Conservation (phyloP, 2,888 invertebrate species). For the Tenodera sinensis region DNA sequence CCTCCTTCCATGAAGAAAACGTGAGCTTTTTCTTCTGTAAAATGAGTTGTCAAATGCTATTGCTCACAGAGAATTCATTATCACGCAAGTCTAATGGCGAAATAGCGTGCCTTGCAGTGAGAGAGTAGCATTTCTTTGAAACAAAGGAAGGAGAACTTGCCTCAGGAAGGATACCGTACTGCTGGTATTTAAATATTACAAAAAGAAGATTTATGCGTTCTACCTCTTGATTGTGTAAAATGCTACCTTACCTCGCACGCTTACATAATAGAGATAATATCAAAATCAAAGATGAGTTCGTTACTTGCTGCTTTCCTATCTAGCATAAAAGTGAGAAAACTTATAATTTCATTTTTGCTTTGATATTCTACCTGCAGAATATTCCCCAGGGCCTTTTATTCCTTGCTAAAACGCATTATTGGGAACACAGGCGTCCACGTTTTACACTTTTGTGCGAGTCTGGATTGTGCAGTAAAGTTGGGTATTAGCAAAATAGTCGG, state of each 20-base stretch:
- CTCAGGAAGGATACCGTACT: background rate
- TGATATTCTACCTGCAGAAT: too few species aligned
- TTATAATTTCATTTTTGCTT: too few species aligned
- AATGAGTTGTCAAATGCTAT: background rate
- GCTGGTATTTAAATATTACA: background rate
- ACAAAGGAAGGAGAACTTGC: background rate
- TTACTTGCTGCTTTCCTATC: too few species aligned
- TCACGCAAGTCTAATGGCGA: background rate
- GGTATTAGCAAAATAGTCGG: too few species aligned
- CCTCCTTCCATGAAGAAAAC: background rate
- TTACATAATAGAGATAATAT: background rate
- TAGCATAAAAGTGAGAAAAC: too few species aligned
- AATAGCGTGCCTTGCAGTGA: background rate
- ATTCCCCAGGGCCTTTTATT: too few species aligned
- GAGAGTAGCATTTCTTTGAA: background rate
- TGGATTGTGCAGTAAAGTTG: too few species aligned
- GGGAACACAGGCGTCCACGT: too few species aligned
- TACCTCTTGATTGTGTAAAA: too few species aligned
- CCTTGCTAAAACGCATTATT: too few species aligned
- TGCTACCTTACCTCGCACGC: background rate
- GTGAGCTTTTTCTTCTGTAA: background rate
- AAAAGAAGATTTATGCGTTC: background rate
- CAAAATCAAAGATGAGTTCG: too few species aligned
- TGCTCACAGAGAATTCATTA: background rate
- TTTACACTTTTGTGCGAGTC: too few species aligned